These are phyloP conservation scores for Erythrolamprus reginae DNA, from an alignment of 2,113 vertebrate genomes.

Conservation along the genomic window DNA sequence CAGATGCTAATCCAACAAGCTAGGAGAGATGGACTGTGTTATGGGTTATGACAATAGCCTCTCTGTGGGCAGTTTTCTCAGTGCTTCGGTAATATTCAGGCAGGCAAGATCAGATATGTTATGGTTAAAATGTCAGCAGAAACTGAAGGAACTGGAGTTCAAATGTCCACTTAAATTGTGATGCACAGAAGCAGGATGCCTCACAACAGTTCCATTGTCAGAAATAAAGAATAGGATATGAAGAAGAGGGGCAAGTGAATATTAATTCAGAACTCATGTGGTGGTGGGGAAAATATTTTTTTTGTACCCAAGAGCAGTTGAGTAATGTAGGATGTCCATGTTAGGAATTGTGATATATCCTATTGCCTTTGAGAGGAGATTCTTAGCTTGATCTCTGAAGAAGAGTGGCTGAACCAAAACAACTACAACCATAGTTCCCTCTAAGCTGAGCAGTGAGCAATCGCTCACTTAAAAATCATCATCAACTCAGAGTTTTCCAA, in stretches of 20 bases:
- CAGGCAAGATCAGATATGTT: not conserved
- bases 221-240: not conserved
- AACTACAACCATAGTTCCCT: not conserved
- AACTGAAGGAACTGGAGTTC: not conserved
- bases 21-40: not conserved
- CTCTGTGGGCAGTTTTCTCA: not conserved
- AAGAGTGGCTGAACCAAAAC: not conserved
- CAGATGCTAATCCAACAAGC: not conserved
- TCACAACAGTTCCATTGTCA: not conserved
- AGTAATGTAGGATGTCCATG: not conserved
- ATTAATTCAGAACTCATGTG: not conserved
- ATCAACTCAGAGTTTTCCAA: too few relatives aligned
- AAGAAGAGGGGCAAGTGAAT: not conserved
- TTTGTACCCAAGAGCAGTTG: not conserved
- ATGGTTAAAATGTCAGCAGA: not conserved
- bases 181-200: not conserved
- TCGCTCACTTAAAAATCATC: too few relatives aligned
- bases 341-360: not conserved
- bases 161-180: not conserved
- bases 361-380: not conserved
- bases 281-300: not conserved
- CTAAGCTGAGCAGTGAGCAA: too few relatives aligned
- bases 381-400: not conserved
- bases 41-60: not conserved
- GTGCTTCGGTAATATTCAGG: not conserved